Evolutionary conservation across 2,113 vertebrate species (phyloP).

Genomic region (Thermophis baileyi): DNA sequence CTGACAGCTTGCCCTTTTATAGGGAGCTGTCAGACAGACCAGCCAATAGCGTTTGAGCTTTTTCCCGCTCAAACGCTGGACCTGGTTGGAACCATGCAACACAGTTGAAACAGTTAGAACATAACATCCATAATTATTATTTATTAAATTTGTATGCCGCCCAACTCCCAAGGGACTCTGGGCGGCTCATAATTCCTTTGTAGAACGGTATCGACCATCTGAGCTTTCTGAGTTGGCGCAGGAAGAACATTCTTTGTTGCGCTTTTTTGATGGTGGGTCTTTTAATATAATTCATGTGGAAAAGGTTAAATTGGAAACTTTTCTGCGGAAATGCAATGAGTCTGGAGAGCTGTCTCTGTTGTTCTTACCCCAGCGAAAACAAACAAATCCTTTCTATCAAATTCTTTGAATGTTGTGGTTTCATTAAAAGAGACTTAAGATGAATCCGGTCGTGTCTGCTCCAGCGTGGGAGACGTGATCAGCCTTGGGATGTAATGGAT

Average conservation of each 20-base stretch:
- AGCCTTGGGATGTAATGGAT: background rate
- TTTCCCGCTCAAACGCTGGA: no score
- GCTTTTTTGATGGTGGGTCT: background rate
- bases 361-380: background rate
- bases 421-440: background rate
- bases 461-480: background rate
- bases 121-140: no score
- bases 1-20: no score
- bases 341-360: background rate
- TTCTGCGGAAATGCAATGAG: background rate
- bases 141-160: no score
- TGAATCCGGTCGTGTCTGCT: background rate
- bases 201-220: background rate
- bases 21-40: no score
- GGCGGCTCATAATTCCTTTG: background rate
- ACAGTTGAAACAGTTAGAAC: no score
- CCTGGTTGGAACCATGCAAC: no score
- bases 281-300: background rate
- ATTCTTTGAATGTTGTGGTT: background rate
- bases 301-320: background rate
- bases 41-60: no score
- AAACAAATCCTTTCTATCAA: background rate
- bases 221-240: background rate
- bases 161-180: no score
- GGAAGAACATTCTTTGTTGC: background rate